Conservation (phyloP, 2,797 vertebrate species). For the Botia kubotai region DNA sequence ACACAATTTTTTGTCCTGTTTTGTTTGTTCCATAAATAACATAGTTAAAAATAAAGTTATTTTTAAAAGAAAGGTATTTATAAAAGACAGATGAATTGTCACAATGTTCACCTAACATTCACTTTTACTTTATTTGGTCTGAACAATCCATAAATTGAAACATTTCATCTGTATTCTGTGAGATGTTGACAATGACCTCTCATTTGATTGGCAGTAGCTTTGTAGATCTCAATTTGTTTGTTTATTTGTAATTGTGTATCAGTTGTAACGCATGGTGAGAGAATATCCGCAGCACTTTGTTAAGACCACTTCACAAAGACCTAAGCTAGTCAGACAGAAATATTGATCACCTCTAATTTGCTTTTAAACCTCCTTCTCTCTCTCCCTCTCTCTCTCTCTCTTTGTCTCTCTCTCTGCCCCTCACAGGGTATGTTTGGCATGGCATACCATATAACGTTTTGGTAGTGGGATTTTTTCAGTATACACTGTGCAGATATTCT, state of each 20-base stretch:
- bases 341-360: constrained; percentile 47
- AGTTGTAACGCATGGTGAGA: constrained; percentile 12
- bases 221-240: constrained; percentile 10
- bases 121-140: not conserved
- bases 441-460: not conserved
- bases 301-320: constrained; percentile 44
- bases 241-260: constrained; percentile 16
- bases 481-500: not conserved
- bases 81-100: not conserved
- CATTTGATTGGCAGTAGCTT: not conserved
- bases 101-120: not conserved
- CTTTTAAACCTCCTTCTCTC: constrained; percentile 37
- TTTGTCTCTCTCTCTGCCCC: not conserved
- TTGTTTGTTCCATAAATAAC: constrained; percentile 22
- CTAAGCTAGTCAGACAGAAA: constrained; percentile 48
- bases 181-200: not conserved
- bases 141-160: not conserved
- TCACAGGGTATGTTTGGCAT: constrained; percentile 14
- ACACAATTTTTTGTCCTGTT: not conserved
- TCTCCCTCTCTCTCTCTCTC: not conserved
- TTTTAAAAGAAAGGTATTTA: not conserved
- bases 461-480: not conserved
- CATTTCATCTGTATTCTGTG: not conserved
- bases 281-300: constrained; percentile 30
- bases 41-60: not conserved